phyloP scores from a whole-genome alignment of 1,140 invertebrate species.

The Drosophila malerkotliana region DNA sequence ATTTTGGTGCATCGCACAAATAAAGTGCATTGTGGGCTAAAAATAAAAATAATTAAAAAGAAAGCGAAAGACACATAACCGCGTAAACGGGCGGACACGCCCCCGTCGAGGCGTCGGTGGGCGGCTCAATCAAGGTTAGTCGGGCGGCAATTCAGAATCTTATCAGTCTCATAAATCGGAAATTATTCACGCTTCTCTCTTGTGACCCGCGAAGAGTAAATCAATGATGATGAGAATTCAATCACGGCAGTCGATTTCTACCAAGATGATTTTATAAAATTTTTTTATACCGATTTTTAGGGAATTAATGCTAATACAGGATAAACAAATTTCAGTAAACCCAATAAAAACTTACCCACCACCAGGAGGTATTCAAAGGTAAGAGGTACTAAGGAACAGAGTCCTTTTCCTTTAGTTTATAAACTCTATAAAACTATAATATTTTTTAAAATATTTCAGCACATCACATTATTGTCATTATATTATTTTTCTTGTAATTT shows the following conservation, averaged over 20 bases:
- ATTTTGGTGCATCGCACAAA: conserved; percentile 40
- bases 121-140: conserved; percentile 40
- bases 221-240: conserved; percentile 43
- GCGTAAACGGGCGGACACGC: conserved; percentile 23
- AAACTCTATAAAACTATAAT: not conserved
- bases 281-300: too few species aligned
- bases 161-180: conserved; percentile 59
- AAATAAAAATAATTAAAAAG: conserved; percentile 45
- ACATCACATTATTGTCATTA: conserved; percentile 11
- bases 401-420: not conserved
- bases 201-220: conserved; percentile 53
- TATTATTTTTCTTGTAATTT: not conserved
- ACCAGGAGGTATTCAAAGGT: not conserved
- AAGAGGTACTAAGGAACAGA: not conserved
- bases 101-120: conserved; percentile 12
- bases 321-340: conserved; percentile 13
- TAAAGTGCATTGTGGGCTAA: conserved; percentile 45
- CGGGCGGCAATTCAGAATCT: conserved; percentile 26
- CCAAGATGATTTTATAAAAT: not conserved
- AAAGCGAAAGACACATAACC: conserved; percentile 20
- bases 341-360: conserved; percentile 19
- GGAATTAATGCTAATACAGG: not conserved
- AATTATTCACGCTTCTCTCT: conserved; percentile 44
- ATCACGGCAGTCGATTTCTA: not conserved
- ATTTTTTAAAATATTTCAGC: not conserved